Evolutionary conservation across 2,888 invertebrate genomes (phyloP).

Genomic region (Ochropleura leucogaster): DNA sequence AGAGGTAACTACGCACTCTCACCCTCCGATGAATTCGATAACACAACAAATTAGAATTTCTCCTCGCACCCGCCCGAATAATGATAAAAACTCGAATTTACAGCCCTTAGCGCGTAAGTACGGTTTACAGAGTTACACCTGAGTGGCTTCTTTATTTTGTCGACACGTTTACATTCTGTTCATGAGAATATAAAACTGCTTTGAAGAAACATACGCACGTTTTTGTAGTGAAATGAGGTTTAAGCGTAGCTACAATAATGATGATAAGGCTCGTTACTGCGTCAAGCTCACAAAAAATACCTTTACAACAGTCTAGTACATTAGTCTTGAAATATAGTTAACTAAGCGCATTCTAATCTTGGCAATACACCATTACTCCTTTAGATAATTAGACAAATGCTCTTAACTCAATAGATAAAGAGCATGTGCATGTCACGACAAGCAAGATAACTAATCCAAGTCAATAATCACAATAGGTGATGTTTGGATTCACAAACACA

Average conservation of each 20-base stretch:
- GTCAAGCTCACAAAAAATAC: conserved; percentile 24
- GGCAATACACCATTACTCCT: conserved; percentile 13
- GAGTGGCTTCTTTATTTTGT: conserved; percentile 79
- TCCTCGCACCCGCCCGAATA: conserved; percentile 72
- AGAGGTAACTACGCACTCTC: conserved; percentile 81
- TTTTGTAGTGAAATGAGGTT: conserved; percentile 52
- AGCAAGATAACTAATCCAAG: conserved; percentile 76
- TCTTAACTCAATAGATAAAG: conserved; percentile 67
- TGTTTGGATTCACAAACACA: conserved; percentile 64
- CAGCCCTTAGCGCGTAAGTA: conserved; percentile 75
- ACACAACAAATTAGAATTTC: conserved; percentile 85
- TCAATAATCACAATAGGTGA: conserved; percentile 76
- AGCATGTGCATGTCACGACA: conserved; percentile 72
- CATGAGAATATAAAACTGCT: conserved; percentile 62
- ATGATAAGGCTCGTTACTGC: conserved; percentile 33
- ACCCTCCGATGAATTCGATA: conserved; percentile 83
- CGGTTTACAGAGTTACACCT: conserved; percentile 77
- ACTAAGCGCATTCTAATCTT: not conserved
- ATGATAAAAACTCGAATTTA: conserved; percentile 80
- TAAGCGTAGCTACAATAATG: conserved; percentile 36
- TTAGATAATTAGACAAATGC: conserved; percentile 48
- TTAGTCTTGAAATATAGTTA: conserved; percentile 21
- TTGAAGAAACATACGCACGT: conserved; percentile 54
- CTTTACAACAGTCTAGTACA: conserved; percentile 3
- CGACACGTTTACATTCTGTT: conserved; percentile 74